phyloP scores from a whole-genome alignment of 1,140 invertebrate genomes.

The Oedothorax gibbosus region DNA sequence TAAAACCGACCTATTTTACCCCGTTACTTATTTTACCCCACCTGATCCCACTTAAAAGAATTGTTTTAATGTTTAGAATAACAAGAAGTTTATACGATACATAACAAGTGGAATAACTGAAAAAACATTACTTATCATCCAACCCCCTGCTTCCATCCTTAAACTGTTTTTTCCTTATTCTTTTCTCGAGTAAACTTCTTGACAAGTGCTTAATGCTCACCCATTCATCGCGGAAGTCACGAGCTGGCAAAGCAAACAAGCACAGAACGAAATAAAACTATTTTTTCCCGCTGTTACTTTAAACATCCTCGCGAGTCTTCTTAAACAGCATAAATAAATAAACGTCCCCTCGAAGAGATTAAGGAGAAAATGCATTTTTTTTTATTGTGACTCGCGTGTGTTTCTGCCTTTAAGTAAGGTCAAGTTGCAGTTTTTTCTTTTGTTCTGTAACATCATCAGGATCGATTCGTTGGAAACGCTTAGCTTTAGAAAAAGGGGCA shows the following conservation, averaged over 20 bases:
- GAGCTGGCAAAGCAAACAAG: background rate
- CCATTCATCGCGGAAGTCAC: slow-evolving; percentile 1
- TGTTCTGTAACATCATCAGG: slow-evolving; percentile 18
- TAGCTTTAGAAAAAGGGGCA: background rate
- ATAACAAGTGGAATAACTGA: no score
- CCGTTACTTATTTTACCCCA: no score
- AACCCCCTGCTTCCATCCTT: no score
- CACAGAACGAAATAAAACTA: background rate
- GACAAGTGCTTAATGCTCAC: slow-evolving; percentile 23
- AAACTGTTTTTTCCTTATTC: background rate
- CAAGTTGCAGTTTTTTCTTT: background rate
- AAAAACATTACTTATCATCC: no score
- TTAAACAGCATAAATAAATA: slow-evolving; percentile 36
- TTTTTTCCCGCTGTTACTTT: background rate
- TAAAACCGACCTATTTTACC: no score
- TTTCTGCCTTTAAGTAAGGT: background rate
- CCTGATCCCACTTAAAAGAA: no score
- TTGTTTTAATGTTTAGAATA: no score
- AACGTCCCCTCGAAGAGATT: background rate
- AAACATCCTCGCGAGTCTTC: background rate
- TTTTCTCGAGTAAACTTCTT: slow-evolving; percentile 22
- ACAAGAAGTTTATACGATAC: no score
- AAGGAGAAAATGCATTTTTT: background rate
- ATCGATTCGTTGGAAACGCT: slow-evolving; percentile 1
- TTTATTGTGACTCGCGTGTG: background rate